Conservation (phyloP, 64 coral and sea anemone genomes). For the Pocillopora damicornis region DNA sequence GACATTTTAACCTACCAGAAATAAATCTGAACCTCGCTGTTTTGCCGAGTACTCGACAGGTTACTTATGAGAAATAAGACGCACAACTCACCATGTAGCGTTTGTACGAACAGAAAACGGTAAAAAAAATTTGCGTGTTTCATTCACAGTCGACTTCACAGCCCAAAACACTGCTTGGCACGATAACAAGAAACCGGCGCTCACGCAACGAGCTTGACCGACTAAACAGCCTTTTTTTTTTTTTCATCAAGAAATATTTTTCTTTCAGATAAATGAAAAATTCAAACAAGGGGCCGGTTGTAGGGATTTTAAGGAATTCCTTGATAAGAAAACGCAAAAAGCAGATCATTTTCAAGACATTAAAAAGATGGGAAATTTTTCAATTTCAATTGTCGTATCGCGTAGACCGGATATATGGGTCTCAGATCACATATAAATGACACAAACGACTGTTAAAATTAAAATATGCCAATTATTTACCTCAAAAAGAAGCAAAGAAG, state of each 20-base stretch:
- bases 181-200: not conserved
- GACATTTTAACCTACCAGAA: not conserved
- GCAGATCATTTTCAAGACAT: too few relatives aligned
- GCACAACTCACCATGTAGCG: not conserved
- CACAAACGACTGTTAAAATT: not conserved
- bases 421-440: slow-evolving; percentile 4
- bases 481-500: not conserved
- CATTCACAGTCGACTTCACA: not conserved
- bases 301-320: too few relatives aligned
- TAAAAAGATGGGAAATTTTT: not conserved
- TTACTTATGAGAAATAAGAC: not conserved
- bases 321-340: too few relatives aligned
- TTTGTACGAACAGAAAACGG: not conserved
- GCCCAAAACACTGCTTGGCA: not conserved
- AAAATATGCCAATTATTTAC: slow-evolving; percentile 21
- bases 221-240: too few relatives aligned
- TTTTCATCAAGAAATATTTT: too few relatives aligned
- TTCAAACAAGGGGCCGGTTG: too few relatives aligned
- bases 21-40: not conserved
- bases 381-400: not conserved
- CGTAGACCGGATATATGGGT: not conserved
- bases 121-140: not conserved
- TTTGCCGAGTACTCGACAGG: not conserved
- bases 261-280: too few relatives aligned
- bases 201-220: not conserved